These are phyloP conservation scores for Tachyglossus aculeatus DNA, from an alignment of 2,797 vertebrate species.

Conservation along the genomic window DNA sequence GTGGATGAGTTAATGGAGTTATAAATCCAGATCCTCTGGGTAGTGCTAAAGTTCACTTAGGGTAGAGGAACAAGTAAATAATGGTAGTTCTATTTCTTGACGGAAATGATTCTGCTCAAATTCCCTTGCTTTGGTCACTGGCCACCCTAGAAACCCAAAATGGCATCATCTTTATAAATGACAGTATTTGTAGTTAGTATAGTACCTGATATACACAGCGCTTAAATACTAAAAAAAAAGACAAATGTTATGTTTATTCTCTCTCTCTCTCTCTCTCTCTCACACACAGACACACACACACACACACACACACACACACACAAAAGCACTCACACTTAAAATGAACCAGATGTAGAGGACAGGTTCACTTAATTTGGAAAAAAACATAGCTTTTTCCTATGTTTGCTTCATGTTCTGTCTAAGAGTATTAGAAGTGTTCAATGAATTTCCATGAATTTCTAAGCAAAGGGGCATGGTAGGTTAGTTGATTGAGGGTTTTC, in stretches of 20 bases:
- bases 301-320: neutral
- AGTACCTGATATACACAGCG: too few relatives aligned
- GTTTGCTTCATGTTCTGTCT: slow-evolving; percentile 41
- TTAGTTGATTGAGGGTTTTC: slow-evolving; percentile 14
- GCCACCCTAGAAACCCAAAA: slow-evolving; percentile 40
- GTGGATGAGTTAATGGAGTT: neutral
- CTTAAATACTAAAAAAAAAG: too few relatives aligned
- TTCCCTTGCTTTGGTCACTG: slow-evolving; percentile 54
- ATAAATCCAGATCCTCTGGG: slow-evolving; percentile 3
- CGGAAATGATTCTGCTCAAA: slow-evolving; percentile 48
- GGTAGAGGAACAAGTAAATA: slow-evolving; percentile 38
- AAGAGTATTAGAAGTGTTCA: slow-evolving; percentile 24
- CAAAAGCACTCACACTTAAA: slow-evolving; percentile 63
- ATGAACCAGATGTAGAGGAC: slow-evolving; percentile 66
- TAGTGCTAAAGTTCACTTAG: slow-evolving; percentile 32
- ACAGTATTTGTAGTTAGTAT: too few relatives aligned
- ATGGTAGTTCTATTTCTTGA: slow-evolving; percentile 53
- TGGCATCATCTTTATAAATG: slow-evolving; percentile 57
- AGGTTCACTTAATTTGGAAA: neutral
- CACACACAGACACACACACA: neutral
- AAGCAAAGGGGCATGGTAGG: slow-evolving; percentile 42
- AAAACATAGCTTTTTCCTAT: slow-evolving; percentile 37
- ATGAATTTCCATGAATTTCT: slow-evolving; percentile 54
- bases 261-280: slow-evolving; percentile 38
- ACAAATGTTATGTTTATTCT: too few relatives aligned